Base-by-base conservation (phyloP, 2,888 invertebrate genomes). In the Ennomos fuscantarius region DNA sequence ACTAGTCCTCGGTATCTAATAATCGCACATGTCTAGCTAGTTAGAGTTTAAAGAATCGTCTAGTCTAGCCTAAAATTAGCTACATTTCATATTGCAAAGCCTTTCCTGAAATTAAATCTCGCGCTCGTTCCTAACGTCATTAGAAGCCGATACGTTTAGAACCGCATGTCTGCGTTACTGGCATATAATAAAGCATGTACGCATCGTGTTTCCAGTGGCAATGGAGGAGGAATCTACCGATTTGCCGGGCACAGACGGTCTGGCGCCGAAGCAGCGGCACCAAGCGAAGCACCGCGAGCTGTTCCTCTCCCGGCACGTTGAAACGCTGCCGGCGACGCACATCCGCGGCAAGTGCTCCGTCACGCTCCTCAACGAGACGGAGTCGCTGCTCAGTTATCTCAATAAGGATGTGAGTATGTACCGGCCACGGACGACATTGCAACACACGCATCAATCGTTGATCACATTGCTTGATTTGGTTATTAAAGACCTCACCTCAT, bases 271-370 rank as follows among this genome's bases (percentile, higher is more conserved):
- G 87, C 97, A 98, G 90, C 95, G 97, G 79, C 98, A 99, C 93
- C 98, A 98, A 92, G 95, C 99, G 87, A 98, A 98, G 89, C 99
- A 99, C 89, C 95, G 99, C 78, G 99, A 99, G 93, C 94, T 99
- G 82, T 99, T 99, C 93, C 94, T 99, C 70, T 99, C 99, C 47
- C 95, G 99, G 75, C 97, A 97, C 94, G 97, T 99, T 79, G 99
- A 99, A 93, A 99, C 99, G 60, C 94, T 99, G 88, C 99, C 99
- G 62, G 99, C 99, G 72, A 99, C 99, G 62, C 98, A 99, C 93
- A 99, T 99, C 80, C 95, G 99, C 84, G 99, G 99, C 89, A 99
- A 99, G 94, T 99, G 99, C 93, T 96, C 97, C 74, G 99, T 99
- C 77, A 99, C 99, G 73, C 94, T 99, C 78, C 96, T 99, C 92